phyloP scores from a whole-genome alignment of 2,797 vertebrate genomes.

The Liparis tanakae region DNA sequence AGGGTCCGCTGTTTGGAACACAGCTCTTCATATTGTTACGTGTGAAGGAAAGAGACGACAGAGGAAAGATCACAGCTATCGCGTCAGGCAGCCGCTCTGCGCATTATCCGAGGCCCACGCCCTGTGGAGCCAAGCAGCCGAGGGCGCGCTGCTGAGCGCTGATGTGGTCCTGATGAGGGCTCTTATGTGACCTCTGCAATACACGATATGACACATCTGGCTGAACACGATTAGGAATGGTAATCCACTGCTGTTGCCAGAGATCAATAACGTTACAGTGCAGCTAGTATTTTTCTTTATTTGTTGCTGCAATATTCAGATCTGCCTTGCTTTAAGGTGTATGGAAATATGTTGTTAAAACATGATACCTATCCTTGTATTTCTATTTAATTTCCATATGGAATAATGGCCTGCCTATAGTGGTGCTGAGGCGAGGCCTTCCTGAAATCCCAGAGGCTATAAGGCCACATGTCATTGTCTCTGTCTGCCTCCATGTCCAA shows the following conservation, averaged over 20 bases:
- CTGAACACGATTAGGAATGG: not conserved
- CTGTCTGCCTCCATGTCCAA: conserved; percentile 33
- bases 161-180: conserved; percentile 41
- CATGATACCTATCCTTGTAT: not conserved
- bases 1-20: conserved; percentile 12
- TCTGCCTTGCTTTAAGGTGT: not conserved
- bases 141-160: conserved; percentile 66
- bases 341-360: not conserved
- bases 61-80: conserved; percentile 44
- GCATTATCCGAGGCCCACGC: conserved; percentile 87
- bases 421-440: not conserved
- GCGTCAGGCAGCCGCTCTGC: conserved; percentile 70
- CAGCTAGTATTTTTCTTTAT: conserved; percentile 11
- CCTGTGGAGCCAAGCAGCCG: conserved; percentile 76
- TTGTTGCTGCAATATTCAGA: conserved; percentile 14
- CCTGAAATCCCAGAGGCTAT: not conserved
- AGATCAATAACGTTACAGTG: conserved; percentile 12
- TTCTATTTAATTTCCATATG: conserved; percentile 1
- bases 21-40: not conserved
- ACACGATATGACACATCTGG: conserved; percentile 16
- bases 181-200: conserved; percentile 39
- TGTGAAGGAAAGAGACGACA: conserved; percentile 19
- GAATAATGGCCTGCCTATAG: not conserved
- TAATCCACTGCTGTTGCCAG: conserved; percentile 11
- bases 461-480: conserved; percentile 24